Evolutionary conservation across 2,797 vertebrate genomes (phyloP), one percentile per base, ranked within the genome.

Genomic region (Lemur catta): DNA sequence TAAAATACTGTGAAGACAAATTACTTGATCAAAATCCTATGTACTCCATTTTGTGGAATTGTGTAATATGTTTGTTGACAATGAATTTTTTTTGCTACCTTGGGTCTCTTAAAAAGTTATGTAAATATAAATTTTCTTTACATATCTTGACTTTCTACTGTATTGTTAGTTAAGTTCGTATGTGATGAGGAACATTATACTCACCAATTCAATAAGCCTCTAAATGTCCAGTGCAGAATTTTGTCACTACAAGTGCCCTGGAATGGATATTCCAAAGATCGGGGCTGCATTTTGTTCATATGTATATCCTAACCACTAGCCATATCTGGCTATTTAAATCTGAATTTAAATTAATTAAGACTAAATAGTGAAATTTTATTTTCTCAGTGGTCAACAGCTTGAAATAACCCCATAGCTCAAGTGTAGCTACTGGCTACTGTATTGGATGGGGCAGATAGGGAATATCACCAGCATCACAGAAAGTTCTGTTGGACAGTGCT

Each of bases 271-370:
- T 50, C 22, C 52, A 81, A 94, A 86, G 18, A 22, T 84, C 8
- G 33, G 17, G 59, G 10, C 9, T 72, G n/a, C 61, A 84, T 67
- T 96, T 94, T 92, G 8, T 91, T 76, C 18, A 9, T 80, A 43
- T 84, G 24, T 82, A 4, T 82, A 38, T 57, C 30, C 11, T 81
- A 72, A 28, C 20, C 24, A 30, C 35, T 76, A 46, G 24, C n/a
- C 14, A 24, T 69, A 57, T 24, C 12, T 30, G 46, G 5, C 38
- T 87, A 57, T 59, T 78, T 84, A 80, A 92, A 84, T 65, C 22
- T 28, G 65, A 13, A 33, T 61, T 93, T 84, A 85, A 65, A 43
- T 88, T 75, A n/a, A 90, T 93, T 92, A 41, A 89, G 93, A 85
- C 74, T 75, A 43, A 85, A 50, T 15, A 30, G 12, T 35, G 69